Evolutionary conservation across 2,888 invertebrate genomes (phyloP).

Genomic region (Zhuqinia jingwanae): DNA sequence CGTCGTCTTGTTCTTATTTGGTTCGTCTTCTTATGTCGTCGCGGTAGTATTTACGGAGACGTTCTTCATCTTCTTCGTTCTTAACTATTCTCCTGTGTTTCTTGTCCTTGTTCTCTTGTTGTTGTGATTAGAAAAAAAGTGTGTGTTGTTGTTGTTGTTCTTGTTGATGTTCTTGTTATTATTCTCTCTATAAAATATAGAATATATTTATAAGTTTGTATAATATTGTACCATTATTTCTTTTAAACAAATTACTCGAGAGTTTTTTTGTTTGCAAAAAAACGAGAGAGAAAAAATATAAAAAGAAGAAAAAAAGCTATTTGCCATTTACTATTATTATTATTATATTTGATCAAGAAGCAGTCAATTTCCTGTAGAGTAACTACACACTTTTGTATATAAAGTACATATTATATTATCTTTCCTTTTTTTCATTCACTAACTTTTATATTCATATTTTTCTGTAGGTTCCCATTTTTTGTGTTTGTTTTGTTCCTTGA

Average conservation of each 20-base stretch:
- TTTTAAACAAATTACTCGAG: not conserved
- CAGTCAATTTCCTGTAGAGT: too few relatives aligned
- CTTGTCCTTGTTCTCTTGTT: not conserved
- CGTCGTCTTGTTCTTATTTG: conserved; percentile 36
- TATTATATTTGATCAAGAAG: too few relatives aligned
- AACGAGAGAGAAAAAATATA: not conserved
- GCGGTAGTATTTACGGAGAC: conserved; percentile 26
- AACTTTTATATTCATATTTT: too few relatives aligned
- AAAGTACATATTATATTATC: too few relatives aligned
- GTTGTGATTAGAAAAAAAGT: not conserved
- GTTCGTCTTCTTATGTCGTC: conserved; percentile 39
- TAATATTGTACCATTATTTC: not conserved
- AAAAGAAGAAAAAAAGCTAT: not conserved
- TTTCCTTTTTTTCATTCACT: too few relatives aligned
- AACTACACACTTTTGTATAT: too few relatives aligned
- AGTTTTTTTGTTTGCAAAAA: not conserved
- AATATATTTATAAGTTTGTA: too few relatives aligned
- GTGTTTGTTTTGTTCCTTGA: too few relatives aligned
- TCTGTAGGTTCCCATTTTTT: too few relatives aligned
- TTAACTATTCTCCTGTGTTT: conserved; percentile 25
- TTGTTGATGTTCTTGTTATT: too few relatives aligned
- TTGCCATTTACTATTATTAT: not conserved
- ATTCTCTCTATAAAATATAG: too few relatives aligned
- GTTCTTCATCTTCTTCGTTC: conserved; percentile 13
- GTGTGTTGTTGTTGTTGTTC: not conserved